Conservation (phyloP, 2,888 invertebrate species). For the Orchesella flavescens region DNA sequence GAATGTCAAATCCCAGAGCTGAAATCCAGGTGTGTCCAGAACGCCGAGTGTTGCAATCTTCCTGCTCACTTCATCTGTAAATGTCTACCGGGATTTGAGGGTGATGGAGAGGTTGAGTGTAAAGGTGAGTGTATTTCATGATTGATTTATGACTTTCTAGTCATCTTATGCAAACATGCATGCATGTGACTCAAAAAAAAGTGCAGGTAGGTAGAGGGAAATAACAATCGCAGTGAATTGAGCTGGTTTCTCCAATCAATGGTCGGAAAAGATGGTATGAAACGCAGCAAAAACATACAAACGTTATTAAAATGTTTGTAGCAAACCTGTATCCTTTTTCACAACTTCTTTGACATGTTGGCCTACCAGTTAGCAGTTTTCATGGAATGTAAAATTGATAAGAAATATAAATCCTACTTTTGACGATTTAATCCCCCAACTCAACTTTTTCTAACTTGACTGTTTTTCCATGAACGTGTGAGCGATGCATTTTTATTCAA, state of each 20-base stretch:
- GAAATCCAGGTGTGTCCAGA: conserved; percentile 88
- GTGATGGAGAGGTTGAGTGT: conserved; percentile 91
- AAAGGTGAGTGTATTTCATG: conserved; percentile 78
- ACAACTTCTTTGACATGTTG: background rate
- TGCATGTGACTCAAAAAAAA: background rate
- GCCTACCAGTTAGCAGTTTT: conserved; percentile 7
- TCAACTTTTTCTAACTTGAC: no score
- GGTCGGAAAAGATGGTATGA: no score
- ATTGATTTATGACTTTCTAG: conserved; percentile 12
- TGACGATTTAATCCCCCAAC: no score
- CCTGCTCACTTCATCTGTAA: conserved; percentile 96
- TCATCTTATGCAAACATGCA: background rate
- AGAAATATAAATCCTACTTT: no score
- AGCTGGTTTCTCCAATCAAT: no score
- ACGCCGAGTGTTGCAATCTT: conserved; percentile 95
- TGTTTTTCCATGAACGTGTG: no score
- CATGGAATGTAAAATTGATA: conserved; percentile 24
- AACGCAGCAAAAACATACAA: no score
- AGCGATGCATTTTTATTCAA: no score
- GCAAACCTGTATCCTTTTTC: no score
- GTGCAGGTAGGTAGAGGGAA: background rate
- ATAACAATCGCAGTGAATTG: background rate
- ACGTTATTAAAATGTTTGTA: no score
- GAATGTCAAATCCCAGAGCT: conserved; percentile 92
- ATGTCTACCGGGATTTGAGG: conserved; percentile 91